These are phyloP conservation scores for Stegastes partitus DNA, from an alignment of 2,113 vertebrate species.

Conservation along the genomic window DNA sequence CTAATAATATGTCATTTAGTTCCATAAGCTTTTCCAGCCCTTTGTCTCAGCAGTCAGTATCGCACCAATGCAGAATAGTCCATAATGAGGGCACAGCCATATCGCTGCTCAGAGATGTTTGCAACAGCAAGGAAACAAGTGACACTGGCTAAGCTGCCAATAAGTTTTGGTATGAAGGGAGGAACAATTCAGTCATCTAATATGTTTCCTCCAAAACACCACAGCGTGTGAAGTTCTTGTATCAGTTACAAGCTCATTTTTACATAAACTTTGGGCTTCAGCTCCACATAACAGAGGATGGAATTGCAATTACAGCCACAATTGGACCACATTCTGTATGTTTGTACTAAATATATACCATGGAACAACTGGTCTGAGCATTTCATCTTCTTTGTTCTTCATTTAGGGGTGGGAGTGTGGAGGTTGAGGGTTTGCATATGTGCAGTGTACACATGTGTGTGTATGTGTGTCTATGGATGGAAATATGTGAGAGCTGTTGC, in stretches of 20 bases:
- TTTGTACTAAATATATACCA: conserved; percentile 16
- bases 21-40: not conserved
- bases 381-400: not conserved
- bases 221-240: not conserved
- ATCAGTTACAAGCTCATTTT: no score
- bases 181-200: not conserved
- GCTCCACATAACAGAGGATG: conserved; percentile 12
- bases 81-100: conserved; percentile 9
- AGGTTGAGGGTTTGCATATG: conserved; percentile 6
- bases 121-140: conserved; percentile 28
- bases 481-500: conserved; percentile 13
- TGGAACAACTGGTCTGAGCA: conserved; percentile 23
- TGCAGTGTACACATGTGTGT: conserved; percentile 1
- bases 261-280: not conserved
- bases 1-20: conserved; percentile 16
- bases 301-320: conserved; percentile 3
- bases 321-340: conserved; percentile 14
- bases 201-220: not conserved
- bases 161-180: conserved; percentile 34
- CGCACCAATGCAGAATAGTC: not conserved
- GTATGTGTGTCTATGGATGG: not conserved
- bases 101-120: conserved; percentile 27
- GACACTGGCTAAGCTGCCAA: conserved; percentile 3
- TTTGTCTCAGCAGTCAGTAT: conserved; percentile 9
- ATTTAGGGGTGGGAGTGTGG: conserved; percentile 2